These are phyloP conservation scores for Ostrea denselamellosa DNA, from an alignment of 1,140 invertebrate species.

Conservation along the genomic window DNA sequence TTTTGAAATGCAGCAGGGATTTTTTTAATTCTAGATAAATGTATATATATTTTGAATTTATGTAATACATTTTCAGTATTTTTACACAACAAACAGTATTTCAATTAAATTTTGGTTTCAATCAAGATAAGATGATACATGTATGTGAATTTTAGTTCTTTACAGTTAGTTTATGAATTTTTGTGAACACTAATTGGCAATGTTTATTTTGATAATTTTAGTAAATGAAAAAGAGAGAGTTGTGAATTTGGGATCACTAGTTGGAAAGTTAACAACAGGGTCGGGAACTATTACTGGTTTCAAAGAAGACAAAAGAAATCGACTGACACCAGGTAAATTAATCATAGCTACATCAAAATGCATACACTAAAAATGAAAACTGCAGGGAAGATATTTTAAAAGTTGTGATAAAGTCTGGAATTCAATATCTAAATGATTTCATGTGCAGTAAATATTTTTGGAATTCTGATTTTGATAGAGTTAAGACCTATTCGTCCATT, in stretches of 20 bases:
- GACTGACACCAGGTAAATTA: constrained; percentile 86
- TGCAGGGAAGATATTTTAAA: not conserved
- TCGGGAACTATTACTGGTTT: constrained; percentile 85
- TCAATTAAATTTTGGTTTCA: too few relatives aligned
- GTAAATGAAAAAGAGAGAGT: constrained; percentile 81
- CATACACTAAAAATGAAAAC: not conserved
- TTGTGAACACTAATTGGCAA: not conserved
- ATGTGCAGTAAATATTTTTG: not conserved
- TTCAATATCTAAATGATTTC: not conserved
- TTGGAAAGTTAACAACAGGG: constrained; percentile 91
- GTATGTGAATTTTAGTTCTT: too few relatives aligned
- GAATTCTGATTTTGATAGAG: not conserved
- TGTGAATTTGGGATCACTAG: constrained; percentile 88
- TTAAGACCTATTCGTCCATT: constrained; percentile 55
- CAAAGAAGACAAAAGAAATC: constrained; percentile 92
- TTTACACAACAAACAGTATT: too few relatives aligned
- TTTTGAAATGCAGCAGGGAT: too few relatives aligned
- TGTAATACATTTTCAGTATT: too few relatives aligned
- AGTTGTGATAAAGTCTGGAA: not conserved
- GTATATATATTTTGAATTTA: too few relatives aligned
- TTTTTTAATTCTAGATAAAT: too few relatives aligned
- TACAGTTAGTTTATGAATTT: too few relatives aligned
- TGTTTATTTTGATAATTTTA: constrained; percentile 52
- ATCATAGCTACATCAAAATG: too few relatives aligned
- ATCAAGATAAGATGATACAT: too few relatives aligned